These are phyloP conservation scores for Bhutanitis thaidina DNA, from an alignment of 2,888 invertebrate genomes.

Conservation along the genomic window DNA sequence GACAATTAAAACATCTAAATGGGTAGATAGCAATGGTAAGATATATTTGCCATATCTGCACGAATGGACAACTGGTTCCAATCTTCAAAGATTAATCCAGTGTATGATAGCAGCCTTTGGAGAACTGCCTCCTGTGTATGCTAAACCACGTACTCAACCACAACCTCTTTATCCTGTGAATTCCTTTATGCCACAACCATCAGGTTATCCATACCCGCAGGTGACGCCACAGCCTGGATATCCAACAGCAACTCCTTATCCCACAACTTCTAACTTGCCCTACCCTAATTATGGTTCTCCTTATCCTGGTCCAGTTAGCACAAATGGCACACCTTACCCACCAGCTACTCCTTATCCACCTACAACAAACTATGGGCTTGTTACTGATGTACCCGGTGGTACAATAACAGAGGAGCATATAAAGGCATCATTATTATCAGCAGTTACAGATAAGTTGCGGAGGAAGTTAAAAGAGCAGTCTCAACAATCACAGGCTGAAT, in stretches of 20 bases:
- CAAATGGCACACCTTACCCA: conserved; percentile 46
- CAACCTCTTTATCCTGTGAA: conserved; percentile 81
- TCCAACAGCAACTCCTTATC: conserved; percentile 62
- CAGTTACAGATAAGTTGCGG: conserved; percentile 96
- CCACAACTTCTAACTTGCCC: conserved; percentile 62
- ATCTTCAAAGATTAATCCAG: conserved; percentile 92
- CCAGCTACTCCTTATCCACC: conserved; percentile 48
- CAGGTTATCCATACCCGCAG: conserved; percentile 66
- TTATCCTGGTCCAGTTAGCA: conserved; percentile 53
- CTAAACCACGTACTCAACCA: conserved; percentile 82
- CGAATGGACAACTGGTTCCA: conserved; percentile 94
- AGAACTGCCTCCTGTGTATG: conserved; percentile 96
- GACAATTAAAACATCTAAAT: conserved; percentile 96
- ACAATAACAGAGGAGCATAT: conserved; percentile 98
- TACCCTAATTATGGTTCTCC: conserved; percentile 75
- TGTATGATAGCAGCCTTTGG: conserved; percentile 96
- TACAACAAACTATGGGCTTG: conserved; percentile 39
- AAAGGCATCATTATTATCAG: conserved; percentile 94
- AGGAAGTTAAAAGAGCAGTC: conserved; percentile 93
- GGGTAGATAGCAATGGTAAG: conserved; percentile 96
- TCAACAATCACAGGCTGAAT: conserved; percentile 94
- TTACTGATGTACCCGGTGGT: conserved; percentile 78
- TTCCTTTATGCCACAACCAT: conserved; percentile 65
- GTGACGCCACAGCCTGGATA: conserved; percentile 48
- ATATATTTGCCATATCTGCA: conserved; percentile 97